These are phyloP conservation scores for Pterocles orientalis DNA, from an alignment of 2,113 vertebrate species.

Conservation along the genomic window DNA sequence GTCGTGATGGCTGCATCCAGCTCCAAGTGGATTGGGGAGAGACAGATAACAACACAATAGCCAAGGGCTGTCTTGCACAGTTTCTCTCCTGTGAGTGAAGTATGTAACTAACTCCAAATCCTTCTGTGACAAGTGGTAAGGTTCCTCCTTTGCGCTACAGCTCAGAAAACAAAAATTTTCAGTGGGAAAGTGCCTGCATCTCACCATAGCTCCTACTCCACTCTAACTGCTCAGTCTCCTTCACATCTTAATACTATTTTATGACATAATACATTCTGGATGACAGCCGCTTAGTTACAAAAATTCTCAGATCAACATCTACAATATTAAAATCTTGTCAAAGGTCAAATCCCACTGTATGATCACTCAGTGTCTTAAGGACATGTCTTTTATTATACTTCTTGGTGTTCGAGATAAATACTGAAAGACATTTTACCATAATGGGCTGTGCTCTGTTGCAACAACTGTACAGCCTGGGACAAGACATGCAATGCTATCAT, in stretches of 20 bases:
- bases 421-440: background rate
- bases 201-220: background rate
- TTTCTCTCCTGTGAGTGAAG: too few species aligned
- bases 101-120: too few species aligned
- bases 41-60: too few species aligned
- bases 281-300: conserved; percentile 67
- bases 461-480: background rate
- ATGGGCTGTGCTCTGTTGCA: background rate
- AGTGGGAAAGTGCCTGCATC: background rate
- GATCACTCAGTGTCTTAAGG: conserved; percentile 2
- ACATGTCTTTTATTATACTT: background rate
- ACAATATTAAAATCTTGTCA: conserved; percentile 40
- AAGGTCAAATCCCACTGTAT: conserved; percentile 26
- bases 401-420: background rate
- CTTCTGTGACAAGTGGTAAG: background rate
- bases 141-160: background rate
- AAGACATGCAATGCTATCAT: background rate
- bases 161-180: background rate
- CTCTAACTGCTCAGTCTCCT: background rate
- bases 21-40: too few species aligned
- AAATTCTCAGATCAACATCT: conserved; percentile 11
- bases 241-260: conserved; percentile 38
- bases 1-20: too few species aligned
- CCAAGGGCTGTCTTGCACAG: too few species aligned
- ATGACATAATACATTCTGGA: conserved; percentile 37